Conservation (phyloP, 2,797 vertebrate genomes). For the Nothura maculosa region DNA sequence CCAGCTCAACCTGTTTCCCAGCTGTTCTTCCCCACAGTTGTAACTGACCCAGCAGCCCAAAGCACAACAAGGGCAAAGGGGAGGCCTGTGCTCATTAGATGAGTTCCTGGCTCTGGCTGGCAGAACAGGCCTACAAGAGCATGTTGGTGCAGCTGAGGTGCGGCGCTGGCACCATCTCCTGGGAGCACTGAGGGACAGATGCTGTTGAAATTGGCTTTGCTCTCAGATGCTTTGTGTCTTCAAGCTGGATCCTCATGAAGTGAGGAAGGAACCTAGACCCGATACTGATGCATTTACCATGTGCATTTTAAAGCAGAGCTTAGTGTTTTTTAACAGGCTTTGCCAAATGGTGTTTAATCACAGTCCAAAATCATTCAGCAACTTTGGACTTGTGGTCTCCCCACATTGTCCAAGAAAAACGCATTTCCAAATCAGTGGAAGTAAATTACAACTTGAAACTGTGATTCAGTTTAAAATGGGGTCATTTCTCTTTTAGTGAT, state of each 20-base stretch:
- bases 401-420: background rate
- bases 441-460: conserved; percentile 2
- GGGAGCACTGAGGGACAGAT: background rate
- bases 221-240: background rate
- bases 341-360: background rate
- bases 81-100: background rate
- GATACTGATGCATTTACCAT: accelerated
- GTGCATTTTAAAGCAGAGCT: background rate
- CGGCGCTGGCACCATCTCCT: conserved; percentile 40
- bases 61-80: conserved; percentile 37
- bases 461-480: background rate
- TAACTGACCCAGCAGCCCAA: conserved; percentile 48
- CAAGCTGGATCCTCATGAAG: background rate
- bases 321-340: background rate
- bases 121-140: background rate
- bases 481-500: background rate
- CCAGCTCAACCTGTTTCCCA: conserved; percentile 60
- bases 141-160: background rate
- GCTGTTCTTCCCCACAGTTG: conserved; percentile 55
- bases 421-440: background rate
- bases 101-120: conserved; percentile 16
- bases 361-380: background rate
- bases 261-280: background rate
- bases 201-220: conserved; percentile 29
- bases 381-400: background rate